Conservation (phyloP, 2,113 vertebrate species). For the Thamnaconus septentrionalis region DNA sequence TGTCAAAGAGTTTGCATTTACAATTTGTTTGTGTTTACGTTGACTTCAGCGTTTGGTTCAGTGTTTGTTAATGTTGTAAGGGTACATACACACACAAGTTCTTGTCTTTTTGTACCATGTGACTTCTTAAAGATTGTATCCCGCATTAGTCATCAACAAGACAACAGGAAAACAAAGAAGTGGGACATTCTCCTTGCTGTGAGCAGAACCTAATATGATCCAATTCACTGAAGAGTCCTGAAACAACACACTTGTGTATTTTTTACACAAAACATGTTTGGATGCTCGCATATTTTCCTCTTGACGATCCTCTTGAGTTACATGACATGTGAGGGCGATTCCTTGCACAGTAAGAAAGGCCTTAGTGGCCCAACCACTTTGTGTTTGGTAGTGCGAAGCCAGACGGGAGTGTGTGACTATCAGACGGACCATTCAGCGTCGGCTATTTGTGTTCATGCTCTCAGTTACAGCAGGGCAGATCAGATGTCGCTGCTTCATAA, state of each 20-base stretch:
- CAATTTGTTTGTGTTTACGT: no score
- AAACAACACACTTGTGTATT: not conserved
- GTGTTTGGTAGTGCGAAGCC: constrained; percentile 27
- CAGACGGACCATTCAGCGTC: constrained; percentile 61
- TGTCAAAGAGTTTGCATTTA: no score
- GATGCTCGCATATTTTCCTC: not conserved
- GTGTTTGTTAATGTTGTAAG: no score
- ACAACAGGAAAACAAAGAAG: constrained; percentile 13
- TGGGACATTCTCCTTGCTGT: not conserved
- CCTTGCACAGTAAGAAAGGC: constrained; percentile 9
- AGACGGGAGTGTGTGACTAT: constrained; percentile 50
- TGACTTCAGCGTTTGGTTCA: no score
- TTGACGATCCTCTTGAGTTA: not conserved
- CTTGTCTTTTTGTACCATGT: no score
- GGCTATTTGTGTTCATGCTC: constrained; percentile 57
- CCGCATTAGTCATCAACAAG: not conserved
- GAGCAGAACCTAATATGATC: constrained; percentile 6
- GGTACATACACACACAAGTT: no score
- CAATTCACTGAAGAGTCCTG: constrained; percentile 1
- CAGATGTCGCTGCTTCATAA: constrained; percentile 76
- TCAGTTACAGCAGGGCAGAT: constrained; percentile 69
- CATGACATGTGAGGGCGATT: not conserved
- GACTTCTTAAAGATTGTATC: no score
- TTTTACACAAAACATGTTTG: constrained; percentile 8
- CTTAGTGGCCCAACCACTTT: constrained; percentile 1